These are phyloP conservation scores for Anthopleura sola DNA, from an alignment of 64 coral and sea anemone genomes.

Conservation along the genomic window DNA sequence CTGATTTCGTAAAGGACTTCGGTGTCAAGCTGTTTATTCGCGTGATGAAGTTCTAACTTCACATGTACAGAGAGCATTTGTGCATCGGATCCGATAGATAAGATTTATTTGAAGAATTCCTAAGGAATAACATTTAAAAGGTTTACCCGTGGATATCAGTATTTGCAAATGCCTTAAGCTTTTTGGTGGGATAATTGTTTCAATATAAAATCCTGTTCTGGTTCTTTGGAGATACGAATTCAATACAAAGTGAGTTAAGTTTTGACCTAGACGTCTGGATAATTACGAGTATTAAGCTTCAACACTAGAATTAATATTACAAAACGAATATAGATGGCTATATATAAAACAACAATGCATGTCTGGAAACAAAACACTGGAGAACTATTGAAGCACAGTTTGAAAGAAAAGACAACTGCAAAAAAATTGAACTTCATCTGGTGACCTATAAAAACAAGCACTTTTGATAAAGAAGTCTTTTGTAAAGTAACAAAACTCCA, in stretches of 20 bases:
- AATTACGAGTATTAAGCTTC: neutral
- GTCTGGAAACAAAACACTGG: neutral
- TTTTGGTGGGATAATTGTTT: too few relatives aligned
- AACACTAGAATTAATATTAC: neutral
- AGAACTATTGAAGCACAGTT: neutral
- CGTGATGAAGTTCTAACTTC: neutral
- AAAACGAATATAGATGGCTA: neutral
- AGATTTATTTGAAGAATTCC: too few relatives aligned
- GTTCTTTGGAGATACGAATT: too few relatives aligned
- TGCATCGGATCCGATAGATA: neutral
- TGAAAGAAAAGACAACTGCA: neutral
- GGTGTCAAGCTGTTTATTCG: neutral
- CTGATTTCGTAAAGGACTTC: neutral
- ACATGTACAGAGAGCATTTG: neutral
- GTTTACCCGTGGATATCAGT: too few relatives aligned
- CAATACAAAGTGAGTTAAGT: neutral
- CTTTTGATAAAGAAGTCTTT: slow-evolving; percentile 4
- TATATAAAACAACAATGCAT: neutral
- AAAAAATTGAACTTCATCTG: neutral
- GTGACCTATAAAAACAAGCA: too few relatives aligned
- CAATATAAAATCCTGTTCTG: too few relatives aligned
- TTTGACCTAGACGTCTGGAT: neutral
- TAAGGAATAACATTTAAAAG: too few relatives aligned
- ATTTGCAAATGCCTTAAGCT: too few relatives aligned
- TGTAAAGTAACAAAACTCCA: neutral